These are phyloP conservation scores for Brienomyrus brachyistius DNA, from an alignment of 2,113 vertebrate genomes.

Conservation along the genomic window DNA sequence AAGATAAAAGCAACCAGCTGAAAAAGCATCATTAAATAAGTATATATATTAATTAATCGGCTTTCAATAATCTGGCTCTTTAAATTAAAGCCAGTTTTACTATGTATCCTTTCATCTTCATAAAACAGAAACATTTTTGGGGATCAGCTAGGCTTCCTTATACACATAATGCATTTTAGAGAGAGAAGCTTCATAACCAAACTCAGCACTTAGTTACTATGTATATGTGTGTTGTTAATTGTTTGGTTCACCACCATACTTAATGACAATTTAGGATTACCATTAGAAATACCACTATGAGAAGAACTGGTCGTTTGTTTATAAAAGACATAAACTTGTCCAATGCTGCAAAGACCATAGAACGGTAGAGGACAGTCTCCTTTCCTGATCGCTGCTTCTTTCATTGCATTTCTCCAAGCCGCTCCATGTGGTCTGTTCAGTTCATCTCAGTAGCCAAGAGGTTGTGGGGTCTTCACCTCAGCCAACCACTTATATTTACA, in stretches of 20 bases:
- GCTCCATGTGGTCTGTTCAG: neutral
- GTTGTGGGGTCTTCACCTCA: neutral
- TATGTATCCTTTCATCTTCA: conserved; percentile 55
- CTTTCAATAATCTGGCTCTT: conserved; percentile 46
- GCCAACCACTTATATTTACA: conserved; percentile 20
- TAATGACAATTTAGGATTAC: neutral
- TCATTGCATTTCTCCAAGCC: neutral
- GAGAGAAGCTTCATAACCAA: conserved; percentile 57
- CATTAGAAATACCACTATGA: conserved; percentile 36
- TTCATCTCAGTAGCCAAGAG: neutral
- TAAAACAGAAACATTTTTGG: conserved; percentile 54
- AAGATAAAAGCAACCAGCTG: conserved; percentile 33
- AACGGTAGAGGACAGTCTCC: neutral
- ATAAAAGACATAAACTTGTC: conserved; percentile 37
- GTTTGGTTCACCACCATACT: neutral
- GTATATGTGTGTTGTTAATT: neutral
- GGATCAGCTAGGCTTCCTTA: neutral
- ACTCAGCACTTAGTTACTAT: conserved; percentile 48
- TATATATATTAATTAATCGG: conserved; percentile 22
- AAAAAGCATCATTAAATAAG: conserved; percentile 9
- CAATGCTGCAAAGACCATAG: neutral
- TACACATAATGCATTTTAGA: conserved; percentile 47
- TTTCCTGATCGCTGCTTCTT: conserved; percentile 13
- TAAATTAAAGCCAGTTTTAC: conserved; percentile 45
- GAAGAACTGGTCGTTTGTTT: conserved; percentile 35